Percentiles rank a stretch among this genome's conserved stretches.
phyloP scores from a whole-genome alignment of 1,140 invertebrate species.

The Hylaeus volcanicus region DNA sequence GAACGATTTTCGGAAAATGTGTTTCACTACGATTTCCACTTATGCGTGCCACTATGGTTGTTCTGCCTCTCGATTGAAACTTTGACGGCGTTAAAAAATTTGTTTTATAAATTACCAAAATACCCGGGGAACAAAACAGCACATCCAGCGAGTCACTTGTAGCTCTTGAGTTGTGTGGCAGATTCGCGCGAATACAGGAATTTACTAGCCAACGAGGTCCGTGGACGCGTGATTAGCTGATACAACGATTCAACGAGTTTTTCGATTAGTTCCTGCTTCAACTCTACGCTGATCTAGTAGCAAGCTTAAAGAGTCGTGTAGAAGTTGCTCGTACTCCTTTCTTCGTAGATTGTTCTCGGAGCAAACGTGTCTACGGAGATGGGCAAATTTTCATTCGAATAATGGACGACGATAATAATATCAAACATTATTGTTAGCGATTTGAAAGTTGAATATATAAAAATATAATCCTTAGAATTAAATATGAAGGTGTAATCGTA shows the following conservation, averaged over 20 bases:
- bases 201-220: neutral
- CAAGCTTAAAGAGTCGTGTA: neutral
- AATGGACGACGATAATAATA: too few species aligned
- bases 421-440: too few species aligned
- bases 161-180: conserved; percentile 24
- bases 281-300: neutral
- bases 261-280: neutral
- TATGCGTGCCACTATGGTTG: too few species aligned
- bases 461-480: too few species aligned
- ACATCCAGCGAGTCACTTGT: neutral
- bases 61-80: neutral
- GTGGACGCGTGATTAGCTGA: neutral
- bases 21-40: too few species aligned
- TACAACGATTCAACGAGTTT: neutral
- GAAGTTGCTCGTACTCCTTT: neutral
- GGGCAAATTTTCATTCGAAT: too few species aligned
- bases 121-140: neutral
- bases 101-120: neutral
- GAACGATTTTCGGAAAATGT: too few species aligned
- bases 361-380: too few species aligned
- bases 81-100: neutral
- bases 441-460: too few species aligned
- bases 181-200: neutral
- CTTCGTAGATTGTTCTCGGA: neutral
- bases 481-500: too few species aligned